Evolutionary conservation across 1,140 invertebrate species (phyloP), one percentile per base, ranked within the genome.

Genomic region (Harlomillsia oculata): DNA sequence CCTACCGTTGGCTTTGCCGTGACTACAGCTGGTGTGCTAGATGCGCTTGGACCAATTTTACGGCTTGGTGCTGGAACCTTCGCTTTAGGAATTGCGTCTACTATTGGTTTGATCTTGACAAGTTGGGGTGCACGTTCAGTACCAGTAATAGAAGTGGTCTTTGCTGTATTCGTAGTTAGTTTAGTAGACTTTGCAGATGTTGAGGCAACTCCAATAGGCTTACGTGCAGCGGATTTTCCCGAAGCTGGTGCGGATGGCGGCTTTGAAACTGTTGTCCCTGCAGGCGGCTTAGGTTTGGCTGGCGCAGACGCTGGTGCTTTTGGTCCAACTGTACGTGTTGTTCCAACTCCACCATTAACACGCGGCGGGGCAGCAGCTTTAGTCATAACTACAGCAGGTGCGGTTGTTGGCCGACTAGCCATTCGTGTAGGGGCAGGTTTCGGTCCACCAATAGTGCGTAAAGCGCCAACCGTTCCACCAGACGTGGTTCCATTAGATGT

Each of bases 351-450:
- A 8, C 20, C 13, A 13, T 20, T 6, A 3, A 23, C 13, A 20
- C 28, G 60, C 40, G 28, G 53, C 59, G 40, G 64, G 53, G n/a
- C 53, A 20, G 3, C 67, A 58, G 23, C 67, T 62, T 32, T 63
- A 65, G 36, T 67, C 66, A 11, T 56, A 57, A 45, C 61, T 64
- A 40, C 64, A 59, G n/a, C 13, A 14, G 25, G n/a, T 53, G 40
- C 16, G 44, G 32, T n/a, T 26, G 26, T 43, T 55, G 43, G 2
- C 25, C 20, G 28, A 5, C 13, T 4, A 13, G 43, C 6, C 9
- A 28, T 20, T 9, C 43, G 43, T 0, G 11, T 25, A 2, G 43
- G 5, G 14, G 25, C 5, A 1, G 43, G 13, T 29, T 8, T 5
- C 2, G 43, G 8, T n/a, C n/a, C n/a, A n/a, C n/a, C n/a, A 45